Evolutionary conservation across 2,888 invertebrate species (phyloP).

Genomic region (Tethea ocularis): DNA sequence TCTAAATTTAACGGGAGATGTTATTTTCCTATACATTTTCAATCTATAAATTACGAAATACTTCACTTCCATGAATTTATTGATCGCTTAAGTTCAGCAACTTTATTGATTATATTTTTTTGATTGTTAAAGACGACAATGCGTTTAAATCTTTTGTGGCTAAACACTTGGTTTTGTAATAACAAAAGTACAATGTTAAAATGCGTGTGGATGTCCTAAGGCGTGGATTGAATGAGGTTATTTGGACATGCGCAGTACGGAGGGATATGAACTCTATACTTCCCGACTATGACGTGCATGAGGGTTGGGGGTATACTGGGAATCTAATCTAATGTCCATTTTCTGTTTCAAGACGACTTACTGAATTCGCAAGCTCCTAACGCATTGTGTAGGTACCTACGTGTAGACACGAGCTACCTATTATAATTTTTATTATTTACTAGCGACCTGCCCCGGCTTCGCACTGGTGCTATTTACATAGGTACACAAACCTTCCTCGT

Average conservation of each 20-base stretch:
- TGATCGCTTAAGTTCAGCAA: slow-evolving; percentile 16
- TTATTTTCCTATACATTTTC: slow-evolving; percentile 14
- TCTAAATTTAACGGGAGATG: slow-evolving; percentile 17
- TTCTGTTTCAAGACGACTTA: too few relatives aligned
- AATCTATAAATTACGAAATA: slow-evolving; percentile 18
- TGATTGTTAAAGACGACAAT: slow-evolving; percentile 27
- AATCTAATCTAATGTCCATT: too few relatives aligned
- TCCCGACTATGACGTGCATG: neutral
- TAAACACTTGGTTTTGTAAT: slow-evolving; percentile 43
- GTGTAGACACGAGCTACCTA: too few relatives aligned
- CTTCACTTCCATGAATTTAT: slow-evolving; percentile 27
- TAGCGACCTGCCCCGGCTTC: too few relatives aligned
- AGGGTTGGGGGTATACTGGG: too few relatives aligned
- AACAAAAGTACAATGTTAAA: slow-evolving; percentile 51
- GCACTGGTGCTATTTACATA: too few relatives aligned
- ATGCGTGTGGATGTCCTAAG: slow-evolving; percentile 64
- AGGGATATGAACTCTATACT: slow-evolving; percentile 25
- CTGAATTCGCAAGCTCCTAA: neutral
- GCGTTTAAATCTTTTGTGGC: slow-evolving; percentile 38
- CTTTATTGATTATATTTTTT: slow-evolving; percentile 14
- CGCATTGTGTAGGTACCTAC: neutral
- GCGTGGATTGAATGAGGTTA: slow-evolving; percentile 79
- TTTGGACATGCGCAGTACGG: slow-evolving; percentile 75
- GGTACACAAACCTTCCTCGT: too few relatives aligned
- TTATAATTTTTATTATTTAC: too few relatives aligned